These are phyloP conservation scores for Nomia melanderi DNA, from an alignment of 1,140 invertebrate genomes.

Conservation along the genomic window DNA sequence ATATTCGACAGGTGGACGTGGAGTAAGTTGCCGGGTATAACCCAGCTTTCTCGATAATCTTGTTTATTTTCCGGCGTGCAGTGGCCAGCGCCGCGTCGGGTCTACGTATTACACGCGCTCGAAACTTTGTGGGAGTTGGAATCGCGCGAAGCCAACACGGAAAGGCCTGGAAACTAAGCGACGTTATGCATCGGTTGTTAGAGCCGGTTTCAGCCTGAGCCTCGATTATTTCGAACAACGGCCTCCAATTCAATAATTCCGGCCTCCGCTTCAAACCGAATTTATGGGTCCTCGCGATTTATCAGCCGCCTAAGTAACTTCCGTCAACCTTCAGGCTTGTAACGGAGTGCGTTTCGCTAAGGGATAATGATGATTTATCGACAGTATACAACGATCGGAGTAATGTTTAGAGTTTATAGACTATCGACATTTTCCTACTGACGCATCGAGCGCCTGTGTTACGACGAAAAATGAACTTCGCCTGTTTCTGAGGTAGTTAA, in stretches of 20 bases:
- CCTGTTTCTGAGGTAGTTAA: too few species aligned
- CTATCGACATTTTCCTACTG: not conserved
- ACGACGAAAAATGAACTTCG: too few species aligned
- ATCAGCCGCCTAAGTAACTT: conserved; percentile 28
- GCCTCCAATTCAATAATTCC: not conserved
- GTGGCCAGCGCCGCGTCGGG: not conserved
- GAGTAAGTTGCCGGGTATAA: conserved; percentile 23
- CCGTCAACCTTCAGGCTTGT: conserved; percentile 30
- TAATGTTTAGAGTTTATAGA: not conserved
- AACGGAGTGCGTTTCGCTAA: not conserved
- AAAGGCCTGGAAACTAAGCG: not conserved
- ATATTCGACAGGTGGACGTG: conserved; percentile 48
- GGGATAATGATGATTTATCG: conserved; percentile 55
- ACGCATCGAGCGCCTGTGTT: not conserved
- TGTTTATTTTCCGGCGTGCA: conserved; percentile 47
- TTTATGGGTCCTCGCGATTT: conserved; percentile 22
- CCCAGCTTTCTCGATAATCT: conserved; percentile 48
- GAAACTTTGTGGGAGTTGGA: conserved; percentile 18
- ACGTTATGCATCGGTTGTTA: not conserved
- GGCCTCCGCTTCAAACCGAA: not conserved
- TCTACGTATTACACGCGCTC: not conserved
- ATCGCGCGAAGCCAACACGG: not conserved
- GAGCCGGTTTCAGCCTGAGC: not conserved
- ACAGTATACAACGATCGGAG: not conserved
- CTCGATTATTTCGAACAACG: conserved; percentile 34